phyloP scores from a whole-genome alignment of 2,113 vertebrate species.

The Sceloporus tristichus region DNA sequence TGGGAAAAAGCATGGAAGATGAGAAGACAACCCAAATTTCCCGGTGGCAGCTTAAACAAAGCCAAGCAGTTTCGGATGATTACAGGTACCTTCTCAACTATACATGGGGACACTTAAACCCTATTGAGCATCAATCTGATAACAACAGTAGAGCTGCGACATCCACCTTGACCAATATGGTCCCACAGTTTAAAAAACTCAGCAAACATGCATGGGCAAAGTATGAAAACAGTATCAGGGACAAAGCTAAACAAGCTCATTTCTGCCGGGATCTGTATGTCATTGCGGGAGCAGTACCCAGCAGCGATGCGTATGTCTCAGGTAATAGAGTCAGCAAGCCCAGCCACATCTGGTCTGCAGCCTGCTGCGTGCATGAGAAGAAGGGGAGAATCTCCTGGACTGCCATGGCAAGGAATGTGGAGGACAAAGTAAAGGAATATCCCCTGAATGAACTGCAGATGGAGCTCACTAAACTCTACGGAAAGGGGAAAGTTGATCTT shows the following conservation, averaged over 20 bases:
- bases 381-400: neutral
- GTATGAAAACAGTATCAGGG: slow-evolving; percentile 23
- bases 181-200: slow-evolving; percentile 73
- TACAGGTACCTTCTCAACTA: neutral
- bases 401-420: neutral
- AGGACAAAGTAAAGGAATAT: neutral
- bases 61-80: neutral
- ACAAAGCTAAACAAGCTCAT: neutral
- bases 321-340: neutral
- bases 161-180: slow-evolving; percentile 78
- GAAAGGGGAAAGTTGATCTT: neutral
- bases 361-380: neutral
- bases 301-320: neutral
- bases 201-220: slow-evolving; percentile 66
- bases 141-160: slow-evolving; percentile 70
- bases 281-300: neutral
- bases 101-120: neutral
- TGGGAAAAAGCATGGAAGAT: neutral
- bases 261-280: neutral
- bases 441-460: neutral
- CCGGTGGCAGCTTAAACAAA: neutral
- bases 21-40: neutral
- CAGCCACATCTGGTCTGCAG: slow-evolving; percentile 6
- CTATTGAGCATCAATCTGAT: neutral
- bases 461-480: neutral